Evolutionary conservation across 2,888 invertebrate species (phyloP).

Genomic region (Idaea straminata): DNA sequence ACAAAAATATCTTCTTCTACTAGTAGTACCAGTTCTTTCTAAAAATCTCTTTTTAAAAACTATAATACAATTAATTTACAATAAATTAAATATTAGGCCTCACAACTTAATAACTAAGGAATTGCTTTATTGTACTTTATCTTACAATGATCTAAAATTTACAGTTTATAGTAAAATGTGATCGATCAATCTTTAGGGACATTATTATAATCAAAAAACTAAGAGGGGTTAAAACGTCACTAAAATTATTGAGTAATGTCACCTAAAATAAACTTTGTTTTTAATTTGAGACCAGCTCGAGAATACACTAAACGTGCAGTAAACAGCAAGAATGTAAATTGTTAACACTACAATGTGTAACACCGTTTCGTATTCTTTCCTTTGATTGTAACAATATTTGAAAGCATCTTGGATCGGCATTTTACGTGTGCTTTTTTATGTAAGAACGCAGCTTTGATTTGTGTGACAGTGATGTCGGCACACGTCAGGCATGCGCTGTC

Average conservation of each 20-base stretch:
- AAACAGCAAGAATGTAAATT: no score
- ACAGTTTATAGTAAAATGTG: neutral
- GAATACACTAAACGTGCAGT: neutral
- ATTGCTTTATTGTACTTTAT: slow-evolving; percentile 67
- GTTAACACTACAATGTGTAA: no score
- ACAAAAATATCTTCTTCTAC: slow-evolving; percentile 9
- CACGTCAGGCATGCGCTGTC: no score
- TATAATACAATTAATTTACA: slow-evolving; percentile 30
- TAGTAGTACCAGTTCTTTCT: slow-evolving; percentile 9
- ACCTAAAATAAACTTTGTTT: neutral
- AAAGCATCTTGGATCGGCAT: no score
- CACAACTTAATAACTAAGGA: slow-evolving; percentile 45
- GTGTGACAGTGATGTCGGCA: no score
- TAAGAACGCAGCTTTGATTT: no score
- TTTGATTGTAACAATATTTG: no score
- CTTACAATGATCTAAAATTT: neutral
- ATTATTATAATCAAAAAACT: neutral
- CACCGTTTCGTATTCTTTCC: no score
- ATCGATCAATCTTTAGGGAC: neutral
- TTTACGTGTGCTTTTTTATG: no score
- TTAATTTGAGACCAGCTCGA: neutral
- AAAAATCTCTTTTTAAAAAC: slow-evolving; percentile 35
- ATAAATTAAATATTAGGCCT: slow-evolving; percentile 54
- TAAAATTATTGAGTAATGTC: neutral
- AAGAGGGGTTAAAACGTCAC: neutral